These are phyloP conservation scores for Gymnopithys bicolor DNA, from an alignment of 2,797 vertebrate species.

Conservation along the genomic window DNA sequence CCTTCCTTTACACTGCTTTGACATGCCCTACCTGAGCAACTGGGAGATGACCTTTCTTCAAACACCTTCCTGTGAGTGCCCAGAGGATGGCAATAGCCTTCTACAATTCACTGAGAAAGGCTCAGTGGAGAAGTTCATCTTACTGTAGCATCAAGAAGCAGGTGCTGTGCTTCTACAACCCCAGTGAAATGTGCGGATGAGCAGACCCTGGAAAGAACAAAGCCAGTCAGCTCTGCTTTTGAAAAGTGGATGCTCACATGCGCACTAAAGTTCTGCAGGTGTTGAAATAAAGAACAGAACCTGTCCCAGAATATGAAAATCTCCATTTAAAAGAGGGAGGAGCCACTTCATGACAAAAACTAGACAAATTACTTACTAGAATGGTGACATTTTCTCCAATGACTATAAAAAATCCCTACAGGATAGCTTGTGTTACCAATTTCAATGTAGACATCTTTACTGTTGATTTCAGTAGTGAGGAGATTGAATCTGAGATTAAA, in stretches of 20 bases:
- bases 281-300: neutral
- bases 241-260: neutral
- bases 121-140: neutral
- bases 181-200: neutral
- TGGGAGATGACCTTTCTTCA: neutral
- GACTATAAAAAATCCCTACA: neutral
- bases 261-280: neutral
- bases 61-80: neutral
- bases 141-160: neutral
- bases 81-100: slow-evolving; percentile 31
- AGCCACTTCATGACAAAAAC: neutral
- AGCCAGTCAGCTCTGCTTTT: neutral
- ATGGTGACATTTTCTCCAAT: neutral
- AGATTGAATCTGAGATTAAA: neutral
- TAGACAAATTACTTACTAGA: neutral
- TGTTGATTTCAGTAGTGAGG: neutral
- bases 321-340: neutral
- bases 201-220: neutral
- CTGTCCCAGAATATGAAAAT: neutral
- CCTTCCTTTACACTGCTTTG: neutral
- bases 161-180: neutral
- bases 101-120: neutral
- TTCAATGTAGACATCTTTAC: neutral
- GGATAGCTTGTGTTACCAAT: neutral
- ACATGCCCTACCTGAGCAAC: neutral